Percentiles rank a stretch among this genome's conserved stretches.
Conservation (phyloP, 2,113 vertebrate species). For the Odontesthes bonariensis region DNA sequence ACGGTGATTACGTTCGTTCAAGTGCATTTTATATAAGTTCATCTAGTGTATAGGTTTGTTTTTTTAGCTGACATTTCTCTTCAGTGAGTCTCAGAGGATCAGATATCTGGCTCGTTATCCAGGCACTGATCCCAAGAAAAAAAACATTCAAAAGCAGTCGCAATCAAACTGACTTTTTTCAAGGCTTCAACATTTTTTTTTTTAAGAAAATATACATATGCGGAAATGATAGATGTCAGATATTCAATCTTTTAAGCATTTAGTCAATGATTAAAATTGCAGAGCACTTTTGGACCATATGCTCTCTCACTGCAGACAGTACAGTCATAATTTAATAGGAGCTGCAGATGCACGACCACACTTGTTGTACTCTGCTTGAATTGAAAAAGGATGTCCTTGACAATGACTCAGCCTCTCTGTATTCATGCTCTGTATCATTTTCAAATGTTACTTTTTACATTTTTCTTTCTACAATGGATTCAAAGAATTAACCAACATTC, state of each 20-base stretch:
- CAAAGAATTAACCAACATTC: conserved; percentile 10
- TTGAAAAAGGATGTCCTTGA: conserved; percentile 71
- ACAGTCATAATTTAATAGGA: conserved; percentile 40
- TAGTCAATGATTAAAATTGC: conserved; percentile 54
- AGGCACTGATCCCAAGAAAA: background rate
- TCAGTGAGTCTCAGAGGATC: conserved; percentile 34
- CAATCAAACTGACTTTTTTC: conserved; percentile 27
- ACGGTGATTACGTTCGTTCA: background rate
- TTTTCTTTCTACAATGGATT: background rate
- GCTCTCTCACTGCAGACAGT: conserved; percentile 38
- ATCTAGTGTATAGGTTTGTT: background rate
- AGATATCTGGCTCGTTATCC: conserved; percentile 22
- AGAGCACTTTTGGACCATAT: conserved; percentile 61
- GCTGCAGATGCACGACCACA: conserved; percentile 59
- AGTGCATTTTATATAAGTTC: background rate
- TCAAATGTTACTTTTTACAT: conserved; percentile 32
- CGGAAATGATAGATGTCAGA: conserved; percentile 35
- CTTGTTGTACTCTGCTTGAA: conserved; percentile 45
- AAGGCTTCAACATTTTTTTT: conserved; percentile 39
- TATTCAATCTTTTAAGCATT: conserved; percentile 49
- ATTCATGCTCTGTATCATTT: conserved; percentile 54
- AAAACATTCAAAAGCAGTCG: conserved; percentile 3
- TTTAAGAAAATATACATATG: conserved; percentile 42
- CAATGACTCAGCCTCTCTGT: conserved; percentile 62
- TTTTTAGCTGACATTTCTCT: conserved; percentile 25